Evolutionary conservation across 1,140 invertebrate species (phyloP).

Genomic region (Trichonephila inaurata): DNA sequence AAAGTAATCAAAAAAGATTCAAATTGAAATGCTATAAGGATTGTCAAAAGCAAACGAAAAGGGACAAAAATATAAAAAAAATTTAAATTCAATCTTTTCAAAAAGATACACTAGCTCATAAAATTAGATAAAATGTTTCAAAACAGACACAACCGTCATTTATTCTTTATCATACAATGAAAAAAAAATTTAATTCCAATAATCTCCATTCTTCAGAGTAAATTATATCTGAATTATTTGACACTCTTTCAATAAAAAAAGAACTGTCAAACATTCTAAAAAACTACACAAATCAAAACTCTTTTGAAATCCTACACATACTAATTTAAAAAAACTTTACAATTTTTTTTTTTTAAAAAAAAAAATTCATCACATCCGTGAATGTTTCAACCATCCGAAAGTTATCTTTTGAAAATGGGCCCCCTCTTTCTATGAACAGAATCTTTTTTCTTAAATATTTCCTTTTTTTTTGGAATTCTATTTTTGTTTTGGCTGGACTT

Average conservation of each 20-base stretch:
- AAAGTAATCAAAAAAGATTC: too few species aligned
- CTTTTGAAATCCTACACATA: background rate
- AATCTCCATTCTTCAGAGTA: background rate
- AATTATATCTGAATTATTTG: background rate
- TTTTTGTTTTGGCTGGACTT: constrained; percentile 18
- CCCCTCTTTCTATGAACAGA: background rate
- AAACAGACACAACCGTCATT: too few species aligned
- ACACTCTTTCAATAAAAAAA: background rate
- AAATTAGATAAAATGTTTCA: too few species aligned
- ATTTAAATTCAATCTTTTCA: too few species aligned
- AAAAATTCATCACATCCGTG: background rate
- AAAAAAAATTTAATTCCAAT: too few species aligned
- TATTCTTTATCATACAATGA: too few species aligned
- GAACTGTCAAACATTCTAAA: background rate
- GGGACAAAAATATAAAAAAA: too few species aligned
- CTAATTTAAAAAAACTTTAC: background rate
- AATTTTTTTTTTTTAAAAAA: background rate
- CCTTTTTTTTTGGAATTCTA: background rate
- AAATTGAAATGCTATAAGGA: too few species aligned
- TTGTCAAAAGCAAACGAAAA: too few species aligned
- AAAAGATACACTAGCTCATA: too few species aligned
- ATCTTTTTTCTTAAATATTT: constrained; percentile 18
- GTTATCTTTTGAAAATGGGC: background rate
- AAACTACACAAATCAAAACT: background rate
- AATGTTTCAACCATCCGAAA: background rate